Evolutionary conservation across 2,888 invertebrate species (phyloP), one percentile per base, ranked within the genome.

Genomic region (Automeris io): DNA sequence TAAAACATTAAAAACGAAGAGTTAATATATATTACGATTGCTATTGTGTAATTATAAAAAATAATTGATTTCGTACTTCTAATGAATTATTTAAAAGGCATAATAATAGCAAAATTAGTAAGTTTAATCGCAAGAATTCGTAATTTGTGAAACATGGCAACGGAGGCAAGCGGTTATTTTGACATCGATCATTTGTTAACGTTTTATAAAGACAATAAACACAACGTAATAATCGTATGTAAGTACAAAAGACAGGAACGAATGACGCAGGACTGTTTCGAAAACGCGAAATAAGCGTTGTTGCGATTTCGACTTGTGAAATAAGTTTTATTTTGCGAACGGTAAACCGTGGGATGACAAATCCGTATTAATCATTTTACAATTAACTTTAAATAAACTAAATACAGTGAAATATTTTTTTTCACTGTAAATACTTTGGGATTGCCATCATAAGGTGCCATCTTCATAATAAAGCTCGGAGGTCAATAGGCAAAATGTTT

Each of bases 201-300:
- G 42, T 47, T 57, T 57, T 47, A 46, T 42, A 51, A 54, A 56
- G 56, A 57, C 56, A 59, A 61, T 56, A 57, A 57, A 54, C 47
- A 47, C 49, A 48, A 53, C 56, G 58, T 55, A 60, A 49, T 29
- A 39, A n/a, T 47, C 47, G 53, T 54, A 60, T 54, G 61, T 61
- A 63, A 71, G 69, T 67, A 70, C 65, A 57, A 62, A 70, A 66
- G 64, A 61, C 59, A 66, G 72, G 72, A 76, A 75, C 66, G 71
- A 74, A 74, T 82, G 83, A 82, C 82, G 80, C 73, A 76, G 80
- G 73, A 73, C 66, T 69, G 69, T 86, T 83, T 83, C 86, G 85
- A 86, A 79, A 86, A 86, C 78, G 79, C 67, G 67, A 82, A 85
- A 80, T 83, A 80, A 79, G 73, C 79, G 71, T 80, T 71, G 80